A percentile compares a stretch with the other conserved stretches of the same genome.
These are phyloP conservation scores for Sinosuthora webbiana DNA, from an alignment of 2,113 vertebrate genomes.

Conservation along the genomic window DNA sequence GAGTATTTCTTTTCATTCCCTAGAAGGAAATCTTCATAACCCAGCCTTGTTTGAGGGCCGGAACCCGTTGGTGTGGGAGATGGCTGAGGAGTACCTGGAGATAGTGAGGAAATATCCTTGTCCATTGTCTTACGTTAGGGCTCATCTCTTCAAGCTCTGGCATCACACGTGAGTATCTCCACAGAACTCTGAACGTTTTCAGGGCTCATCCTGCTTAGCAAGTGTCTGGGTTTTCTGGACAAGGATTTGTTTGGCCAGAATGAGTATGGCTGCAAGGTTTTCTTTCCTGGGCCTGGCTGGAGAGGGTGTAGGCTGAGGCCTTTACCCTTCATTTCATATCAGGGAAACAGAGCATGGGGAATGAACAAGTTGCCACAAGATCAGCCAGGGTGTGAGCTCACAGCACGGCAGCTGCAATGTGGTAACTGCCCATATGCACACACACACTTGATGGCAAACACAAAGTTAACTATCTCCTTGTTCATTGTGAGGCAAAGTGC, in stretches of 20 bases:
- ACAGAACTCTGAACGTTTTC: background rate
- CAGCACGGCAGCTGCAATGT: background rate
- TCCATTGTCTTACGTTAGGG: constrained; percentile 88
- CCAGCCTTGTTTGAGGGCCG: constrained; percentile 92
- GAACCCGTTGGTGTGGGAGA: constrained; percentile 92
- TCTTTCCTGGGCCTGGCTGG: background rate
- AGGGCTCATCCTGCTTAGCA: background rate
- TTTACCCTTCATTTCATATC: background rate
- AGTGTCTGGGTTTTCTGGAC: background rate
- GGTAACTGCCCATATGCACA: background rate
- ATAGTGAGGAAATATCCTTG: constrained; percentile 86
- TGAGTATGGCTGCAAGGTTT: background rate
- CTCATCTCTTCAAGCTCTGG: constrained; percentile 98
- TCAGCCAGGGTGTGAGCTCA: background rate
- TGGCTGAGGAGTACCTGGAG: constrained; percentile 93
- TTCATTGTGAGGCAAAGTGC: background rate
- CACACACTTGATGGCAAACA: background rate
- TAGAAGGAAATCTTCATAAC: constrained; percentile 97
- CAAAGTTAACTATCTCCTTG: background rate
- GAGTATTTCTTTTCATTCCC: background rate
- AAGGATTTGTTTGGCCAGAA: background rate
- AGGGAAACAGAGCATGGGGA: background rate
- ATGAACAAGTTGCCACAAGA: background rate
- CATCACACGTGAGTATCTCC: constrained; percentile 90
- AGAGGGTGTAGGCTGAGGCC: background rate